These are phyloP conservation scores for Eupithecia dodoneata DNA, from an alignment of 2,888 invertebrate species.

Conservation along the genomic window DNA sequence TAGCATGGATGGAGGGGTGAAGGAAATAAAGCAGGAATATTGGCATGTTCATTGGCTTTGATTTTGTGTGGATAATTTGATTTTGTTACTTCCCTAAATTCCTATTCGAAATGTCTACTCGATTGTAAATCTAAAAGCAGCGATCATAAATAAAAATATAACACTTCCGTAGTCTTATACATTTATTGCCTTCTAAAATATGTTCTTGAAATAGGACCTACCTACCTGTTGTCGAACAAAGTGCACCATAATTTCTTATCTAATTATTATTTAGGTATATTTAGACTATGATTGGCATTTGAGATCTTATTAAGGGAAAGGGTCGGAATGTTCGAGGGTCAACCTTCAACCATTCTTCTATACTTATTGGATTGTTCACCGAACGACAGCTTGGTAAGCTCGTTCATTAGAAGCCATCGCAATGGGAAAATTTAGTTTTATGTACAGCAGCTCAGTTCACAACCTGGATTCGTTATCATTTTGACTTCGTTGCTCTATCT, in stretches of 20 bases:
- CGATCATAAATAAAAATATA: background rate
- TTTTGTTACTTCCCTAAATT: background rate
- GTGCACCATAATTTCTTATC: conserved; percentile 7
- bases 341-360: conserved; percentile 51
- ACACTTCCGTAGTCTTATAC: background rate
- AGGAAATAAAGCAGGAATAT: conserved; percentile 43
- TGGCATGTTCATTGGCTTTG: conserved; percentile 40
- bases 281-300: conserved; percentile 58
- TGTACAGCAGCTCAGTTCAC: background rate
- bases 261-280: conserved; percentile 35
- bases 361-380: conserved; percentile 58
- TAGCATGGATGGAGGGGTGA: conserved; percentile 48
- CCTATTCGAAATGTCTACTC: conserved; percentile 1
- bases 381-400: conserved; percentile 45
- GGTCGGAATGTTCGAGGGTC: conserved; percentile 57
- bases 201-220: background rate
- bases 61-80: conserved; percentile 33
- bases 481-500: no score
- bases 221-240: background rate
- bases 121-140: background rate
- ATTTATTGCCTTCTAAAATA: background rate
- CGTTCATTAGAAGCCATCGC: conserved; percentile 30
- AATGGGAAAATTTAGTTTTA: background rate
- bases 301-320: conserved; percentile 59
- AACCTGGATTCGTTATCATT: background rate